phyloP scores from a whole-genome alignment of 2,888 invertebrate species.

The Ochlodes sylvanus region DNA sequence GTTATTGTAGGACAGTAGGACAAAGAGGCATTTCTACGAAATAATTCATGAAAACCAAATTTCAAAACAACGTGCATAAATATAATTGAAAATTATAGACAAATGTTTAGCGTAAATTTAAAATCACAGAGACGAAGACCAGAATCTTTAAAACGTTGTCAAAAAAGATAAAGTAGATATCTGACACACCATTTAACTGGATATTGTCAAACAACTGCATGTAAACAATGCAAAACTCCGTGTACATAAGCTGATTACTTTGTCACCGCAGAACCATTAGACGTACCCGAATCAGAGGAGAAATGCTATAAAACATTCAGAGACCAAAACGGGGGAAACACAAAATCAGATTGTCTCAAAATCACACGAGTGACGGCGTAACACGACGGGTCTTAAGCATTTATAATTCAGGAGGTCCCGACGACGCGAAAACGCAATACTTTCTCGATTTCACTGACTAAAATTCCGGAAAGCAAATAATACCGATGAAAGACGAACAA shows the following conservation, averaged over 20 bases:
- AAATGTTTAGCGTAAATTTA: too few species aligned
- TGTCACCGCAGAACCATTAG: constrained; percentile 71
- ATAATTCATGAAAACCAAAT: too few species aligned
- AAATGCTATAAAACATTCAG: constrained; percentile 81
- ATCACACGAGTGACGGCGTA: constrained; percentile 79
- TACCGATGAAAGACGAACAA: neutral
- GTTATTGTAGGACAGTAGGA: too few species aligned
- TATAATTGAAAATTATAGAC: too few species aligned
- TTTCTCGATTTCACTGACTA: constrained; percentile 54
- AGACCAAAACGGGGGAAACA: constrained; percentile 75
- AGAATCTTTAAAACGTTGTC: too few species aligned
- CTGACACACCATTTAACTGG: too few species aligned
- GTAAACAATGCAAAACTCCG: constrained; percentile 45
- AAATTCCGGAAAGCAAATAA: constrained; percentile 7
- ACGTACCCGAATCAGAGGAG: constrained; percentile 64
- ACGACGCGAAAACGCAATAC: constrained; percentile 59
- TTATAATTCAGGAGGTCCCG: constrained; percentile 72
- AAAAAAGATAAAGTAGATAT: too few species aligned
- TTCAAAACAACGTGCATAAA: too few species aligned
- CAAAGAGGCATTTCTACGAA: too few species aligned
- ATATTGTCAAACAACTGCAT: constrained; percentile 1
- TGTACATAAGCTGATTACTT: constrained; percentile 44
- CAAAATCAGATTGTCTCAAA: constrained; percentile 84
- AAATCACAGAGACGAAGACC: too few species aligned
- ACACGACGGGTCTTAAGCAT: constrained; percentile 69